phyloP scores from a whole-genome alignment of 2,797 vertebrate genomes.

The Leptoclinus maculatus region DNA sequence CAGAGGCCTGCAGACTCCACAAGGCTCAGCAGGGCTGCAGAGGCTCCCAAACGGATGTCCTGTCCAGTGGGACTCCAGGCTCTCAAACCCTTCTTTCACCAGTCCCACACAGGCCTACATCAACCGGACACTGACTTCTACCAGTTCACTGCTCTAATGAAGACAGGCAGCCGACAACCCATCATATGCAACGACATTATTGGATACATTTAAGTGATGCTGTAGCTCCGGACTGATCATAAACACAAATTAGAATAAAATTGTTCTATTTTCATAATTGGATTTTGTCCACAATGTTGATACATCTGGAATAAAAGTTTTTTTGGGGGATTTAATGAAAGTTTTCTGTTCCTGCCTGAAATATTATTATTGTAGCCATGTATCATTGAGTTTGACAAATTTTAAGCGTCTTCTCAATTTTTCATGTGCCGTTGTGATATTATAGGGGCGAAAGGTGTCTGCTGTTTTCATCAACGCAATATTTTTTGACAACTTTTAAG shows the following conservation, averaged over 20 bases:
- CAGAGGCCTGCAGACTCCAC: constrained; percentile 60
- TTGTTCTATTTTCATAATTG: constrained; percentile 51
- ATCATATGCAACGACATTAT: constrained; percentile 97
- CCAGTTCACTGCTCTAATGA: constrained; percentile 92
- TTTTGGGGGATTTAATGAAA: constrained; percentile 50
- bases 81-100: constrained; percentile 90
- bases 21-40: constrained; percentile 60
- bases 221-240: constrained; percentile 10
- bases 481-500: not conserved
- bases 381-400: not conserved
- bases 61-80: constrained; percentile 89
- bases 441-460: not conserved
- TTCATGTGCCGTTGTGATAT: not conserved
- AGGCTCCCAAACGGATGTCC: constrained; percentile 88
- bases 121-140: constrained; percentile 89
- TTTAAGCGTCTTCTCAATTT: not conserved
- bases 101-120: constrained; percentile 90
- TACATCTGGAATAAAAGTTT: constrained; percentile 60
- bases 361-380: not conserved
- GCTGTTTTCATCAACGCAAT: not conserved
- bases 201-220: constrained; percentile 90
- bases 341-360: constrained; percentile 8
- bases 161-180: constrained; percentile 95
- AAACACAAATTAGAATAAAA: constrained; percentile 17
- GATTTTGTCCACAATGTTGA: constrained; percentile 39